A percentile compares a stretch with the other conserved stretches of the same genome.
phyloP scores from a whole-genome alignment of 2,888 invertebrate species.

The Rotaria socialis region DNA sequence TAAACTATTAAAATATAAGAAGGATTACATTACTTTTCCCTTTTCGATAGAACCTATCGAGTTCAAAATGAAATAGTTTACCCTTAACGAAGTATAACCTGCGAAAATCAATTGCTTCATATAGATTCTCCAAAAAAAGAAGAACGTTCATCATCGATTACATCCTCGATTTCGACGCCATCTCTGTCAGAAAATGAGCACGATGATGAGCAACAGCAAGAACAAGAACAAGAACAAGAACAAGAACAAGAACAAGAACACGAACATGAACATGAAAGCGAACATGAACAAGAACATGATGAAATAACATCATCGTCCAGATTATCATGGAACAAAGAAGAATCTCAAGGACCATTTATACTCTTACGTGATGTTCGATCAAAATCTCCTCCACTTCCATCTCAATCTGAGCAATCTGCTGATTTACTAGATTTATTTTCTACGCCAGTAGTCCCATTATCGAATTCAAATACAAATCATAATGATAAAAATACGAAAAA shows the following conservation, averaged over 20 bases:
- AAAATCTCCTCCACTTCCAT: not conserved
- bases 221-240: no score
- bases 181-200: not conserved
- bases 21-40: not conserved
- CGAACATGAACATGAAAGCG: not conserved
- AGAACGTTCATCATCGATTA: not conserved
- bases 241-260: no score
- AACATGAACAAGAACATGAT: not conserved
- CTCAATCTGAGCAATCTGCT: not conserved
- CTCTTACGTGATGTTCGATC: not conserved
- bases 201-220: not conserved
- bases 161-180: slow-evolving; percentile 31
- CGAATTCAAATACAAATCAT: not conserved
- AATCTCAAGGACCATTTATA: not conserved
- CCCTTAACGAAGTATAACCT: not conserved
- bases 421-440: slow-evolving; percentile 9
- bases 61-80: not conserved
- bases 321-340: not conserved
- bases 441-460: not conserved
- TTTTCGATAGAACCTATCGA: not conserved
- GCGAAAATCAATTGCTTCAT: not conserved
- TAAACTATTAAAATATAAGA: not conserved
- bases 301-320: not conserved
- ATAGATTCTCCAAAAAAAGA: not conserved
- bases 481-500: not conserved